Evolutionary conservation across 1,140 invertebrate genomes (phyloP), one percentile per base, ranked within the genome.

Genomic region (Macrotrachela quadricornifera): DNA sequence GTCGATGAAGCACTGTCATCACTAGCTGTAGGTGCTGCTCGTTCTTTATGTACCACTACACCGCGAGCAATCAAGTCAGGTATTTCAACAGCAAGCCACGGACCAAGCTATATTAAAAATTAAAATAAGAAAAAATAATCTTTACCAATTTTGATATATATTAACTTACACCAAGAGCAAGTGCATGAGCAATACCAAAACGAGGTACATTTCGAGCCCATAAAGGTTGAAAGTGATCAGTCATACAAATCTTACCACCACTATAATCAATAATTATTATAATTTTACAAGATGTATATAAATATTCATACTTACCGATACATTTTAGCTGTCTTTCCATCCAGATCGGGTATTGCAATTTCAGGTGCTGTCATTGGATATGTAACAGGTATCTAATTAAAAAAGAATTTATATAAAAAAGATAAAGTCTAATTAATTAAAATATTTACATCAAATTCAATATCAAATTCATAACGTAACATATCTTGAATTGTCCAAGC

Each of bases 261-360:
- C 21, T 30, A 30, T 4, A 30, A 4, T 30, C 2, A 2, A 30
- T 30, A 30, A 30, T 30, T 30, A 30, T 30, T n/a, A n/a, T n/a
- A n/a, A n/a, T n/a, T 30, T 30, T 30, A 2, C 2, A 30, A 8
- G 21, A 4, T 30, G 21, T 30, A 4, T 30, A 2, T 30, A 30
- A 2, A 30, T 4, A 30, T 30, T 8, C 2, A 30, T 30, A 30
- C 21, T 30, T 30, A 30, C 21, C 74, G 68, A 71, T 96, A 99
- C 94, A 99, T 99, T 74, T 99, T 99, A 0, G 92, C 90, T 6
- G 94, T 99, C 75, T 97, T 99, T 4, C 94, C 94, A 74, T 99
- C 94, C 12, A 99, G 71, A 66, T 94, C 88, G 6, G 91, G 91
- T 41, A 97, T 61, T 1, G 88, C 85, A 58, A 99, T 82, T 75